Conservation (phyloP, 2,113 vertebrate genomes). For the Nettapus auritus region DNA sequence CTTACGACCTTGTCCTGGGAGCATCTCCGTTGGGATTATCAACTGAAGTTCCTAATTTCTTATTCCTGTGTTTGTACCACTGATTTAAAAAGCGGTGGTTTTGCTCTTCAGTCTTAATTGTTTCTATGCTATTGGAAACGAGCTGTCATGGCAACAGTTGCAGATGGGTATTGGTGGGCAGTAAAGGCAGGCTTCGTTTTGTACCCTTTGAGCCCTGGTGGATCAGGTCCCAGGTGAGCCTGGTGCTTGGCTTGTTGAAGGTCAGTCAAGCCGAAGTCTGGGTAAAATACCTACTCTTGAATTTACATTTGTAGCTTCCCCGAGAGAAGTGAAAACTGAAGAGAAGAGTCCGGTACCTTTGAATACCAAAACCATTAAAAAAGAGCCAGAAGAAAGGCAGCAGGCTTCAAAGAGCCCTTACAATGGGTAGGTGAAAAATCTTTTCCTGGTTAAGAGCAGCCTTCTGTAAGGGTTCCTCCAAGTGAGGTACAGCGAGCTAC, state of each 20-base stretch:
- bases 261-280: background rate
- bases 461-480: fast-evolving
- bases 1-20: background rate
- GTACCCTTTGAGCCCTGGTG: no score
- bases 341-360: constrained; percentile 89
- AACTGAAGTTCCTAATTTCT: background rate
- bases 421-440: constrained; percentile 85
- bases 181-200: background rate
- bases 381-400: constrained; percentile 89
- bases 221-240: no score
- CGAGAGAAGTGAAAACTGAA: constrained; percentile 88
- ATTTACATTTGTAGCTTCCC: constrained; percentile 79
- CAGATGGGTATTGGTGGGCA: fast-evolving
- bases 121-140: background rate
- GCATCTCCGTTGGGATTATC: no score
- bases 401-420: constrained; percentile 94
- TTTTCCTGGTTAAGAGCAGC: fast-evolving
- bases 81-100: background rate
- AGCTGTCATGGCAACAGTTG: background rate
- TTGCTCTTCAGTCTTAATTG: background rate
- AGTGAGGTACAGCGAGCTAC: background rate
- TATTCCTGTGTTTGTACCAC: fast-evolving
- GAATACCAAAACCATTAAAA: constrained; percentile 87
- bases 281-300: background rate
- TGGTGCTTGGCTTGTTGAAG: background rate